These are phyloP conservation scores for Thera britannica DNA, from an alignment of 2,888 invertebrate species.

Conservation along the genomic window DNA sequence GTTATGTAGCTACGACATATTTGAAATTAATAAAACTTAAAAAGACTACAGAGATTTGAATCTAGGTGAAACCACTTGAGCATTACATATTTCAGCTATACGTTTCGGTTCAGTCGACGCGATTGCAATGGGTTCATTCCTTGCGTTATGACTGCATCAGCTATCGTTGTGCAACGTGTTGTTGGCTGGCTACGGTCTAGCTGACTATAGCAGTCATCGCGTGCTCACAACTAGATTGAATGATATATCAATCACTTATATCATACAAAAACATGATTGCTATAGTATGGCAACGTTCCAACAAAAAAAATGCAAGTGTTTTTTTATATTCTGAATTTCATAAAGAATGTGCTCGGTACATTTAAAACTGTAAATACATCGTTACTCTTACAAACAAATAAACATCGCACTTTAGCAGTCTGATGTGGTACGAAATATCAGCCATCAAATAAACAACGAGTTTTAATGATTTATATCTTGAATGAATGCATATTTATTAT, in stretches of 20 bases:
- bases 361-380: constrained; percentile 19
- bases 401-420: constrained; percentile 1
- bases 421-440: constrained; percentile 1
- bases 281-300: constrained; percentile 34
- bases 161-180: constrained; percentile 25
- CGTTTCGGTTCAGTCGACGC: constrained; percentile 19
- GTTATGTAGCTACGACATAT: background rate
- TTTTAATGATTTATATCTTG: background rate
- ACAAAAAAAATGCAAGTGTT: constrained; percentile 20
- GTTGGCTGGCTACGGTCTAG: constrained; percentile 23
- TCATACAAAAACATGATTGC: constrained; percentile 15
- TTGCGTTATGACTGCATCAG: constrained; percentile 21
- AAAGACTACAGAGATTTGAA: background rate
- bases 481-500: background rate
- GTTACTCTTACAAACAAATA: constrained; percentile 20
- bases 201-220: constrained; percentile 30
- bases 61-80: constrained; percentile 9
- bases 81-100: constrained; percentile 9
- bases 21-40: background rate
- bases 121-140: constrained; percentile 18
- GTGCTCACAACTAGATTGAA: constrained; percentile 24
- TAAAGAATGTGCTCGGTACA: constrained; percentile 10
- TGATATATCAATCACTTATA: constrained; percentile 23
- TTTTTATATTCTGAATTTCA: constrained; percentile 13
- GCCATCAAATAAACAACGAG: constrained; percentile 3